These are phyloP conservation scores for Trissolcus brochymenae DNA, from an alignment of 2,888 invertebrate genomes.

Conservation along the genomic window DNA sequence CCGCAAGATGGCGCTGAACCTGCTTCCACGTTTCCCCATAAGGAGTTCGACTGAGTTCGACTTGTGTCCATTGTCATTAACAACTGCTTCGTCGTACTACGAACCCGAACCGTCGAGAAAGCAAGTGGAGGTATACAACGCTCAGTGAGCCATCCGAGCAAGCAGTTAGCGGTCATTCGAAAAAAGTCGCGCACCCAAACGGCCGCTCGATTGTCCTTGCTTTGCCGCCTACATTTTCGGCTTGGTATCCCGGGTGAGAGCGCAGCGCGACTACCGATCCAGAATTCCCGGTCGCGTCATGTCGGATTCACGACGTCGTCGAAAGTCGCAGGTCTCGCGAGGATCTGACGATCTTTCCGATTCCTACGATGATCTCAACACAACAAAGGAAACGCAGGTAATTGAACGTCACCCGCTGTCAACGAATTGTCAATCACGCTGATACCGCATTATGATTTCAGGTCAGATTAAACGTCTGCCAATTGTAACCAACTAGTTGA, in stretches of 20 bases:
- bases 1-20: slow-evolving; percentile 3
- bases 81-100: slow-evolving; percentile 9
- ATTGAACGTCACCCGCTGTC: slow-evolving; percentile 36
- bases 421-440: background rate
- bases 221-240: too few species aligned
- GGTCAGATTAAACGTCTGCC: slow-evolving; percentile 10
- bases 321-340: slow-evolving; percentile 70
- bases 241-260: too few species aligned
- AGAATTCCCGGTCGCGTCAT: slow-evolving; percentile 52
- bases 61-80: slow-evolving; percentile 18
- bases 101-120: background rate
- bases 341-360: slow-evolving; percentile 74
- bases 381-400: slow-evolving; percentile 73
- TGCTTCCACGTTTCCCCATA: slow-evolving; percentile 18
- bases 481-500: slow-evolving; percentile 1
- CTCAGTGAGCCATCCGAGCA: too few species aligned
- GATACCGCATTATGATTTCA: slow-evolving; percentile 14
- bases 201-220: too few species aligned
- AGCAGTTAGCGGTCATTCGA: too few species aligned
- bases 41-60: slow-evolving; percentile 2
- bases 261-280: background rate
- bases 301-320: slow-evolving; percentile 73
- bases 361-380: slow-evolving; percentile 71
- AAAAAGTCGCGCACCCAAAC: too few species aligned
- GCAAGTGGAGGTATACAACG: too few species aligned